Percentiles rank a stretch among this genome's conserved stretches.
phyloP scores from a whole-genome alignment of 2,888 invertebrate genomes.

The Clitarchus hookeri region DNA sequence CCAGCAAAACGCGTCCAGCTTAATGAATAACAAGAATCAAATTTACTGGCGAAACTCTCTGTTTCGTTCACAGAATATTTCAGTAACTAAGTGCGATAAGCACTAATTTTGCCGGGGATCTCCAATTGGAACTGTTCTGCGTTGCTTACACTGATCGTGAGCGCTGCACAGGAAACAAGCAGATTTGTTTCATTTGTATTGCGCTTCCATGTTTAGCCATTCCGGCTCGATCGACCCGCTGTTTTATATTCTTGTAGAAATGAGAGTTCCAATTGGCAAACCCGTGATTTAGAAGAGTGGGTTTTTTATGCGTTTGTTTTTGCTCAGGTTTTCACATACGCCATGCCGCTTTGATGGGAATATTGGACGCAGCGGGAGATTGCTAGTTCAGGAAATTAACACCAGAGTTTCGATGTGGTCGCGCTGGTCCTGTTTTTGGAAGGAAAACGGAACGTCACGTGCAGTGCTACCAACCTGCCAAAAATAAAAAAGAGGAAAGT shows the following conservation, averaged over 20 bases:
- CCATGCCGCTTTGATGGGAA: background rate
- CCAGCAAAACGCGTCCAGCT: no score
- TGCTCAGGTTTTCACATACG: background rate
- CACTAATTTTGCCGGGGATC: no score
- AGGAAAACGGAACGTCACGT: background rate
- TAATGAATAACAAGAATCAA: no score
- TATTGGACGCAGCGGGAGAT: conserved; percentile 14
- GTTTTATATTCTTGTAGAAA: background rate
- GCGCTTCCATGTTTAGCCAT: background rate
- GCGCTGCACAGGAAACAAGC: no score
- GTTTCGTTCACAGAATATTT: no score
- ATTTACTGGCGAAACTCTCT: no score
- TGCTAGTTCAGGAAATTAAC: conserved; percentile 10
- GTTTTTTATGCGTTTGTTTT: background rate
- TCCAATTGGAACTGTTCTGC: no score
- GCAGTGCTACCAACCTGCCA: background rate
- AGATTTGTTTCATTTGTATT: background rate
- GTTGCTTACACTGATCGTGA: no score
- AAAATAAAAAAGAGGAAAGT: background rate
- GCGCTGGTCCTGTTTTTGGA: background rate
- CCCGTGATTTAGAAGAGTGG: background rate
- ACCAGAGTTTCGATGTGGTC: conserved; percentile 8
- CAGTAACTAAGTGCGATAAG: no score
- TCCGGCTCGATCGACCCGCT: background rate
- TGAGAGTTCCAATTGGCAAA: background rate